Evolutionary conservation across 2,113 vertebrate genomes (phyloP).

Genomic region (Elephantulus edwardii): DNA sequence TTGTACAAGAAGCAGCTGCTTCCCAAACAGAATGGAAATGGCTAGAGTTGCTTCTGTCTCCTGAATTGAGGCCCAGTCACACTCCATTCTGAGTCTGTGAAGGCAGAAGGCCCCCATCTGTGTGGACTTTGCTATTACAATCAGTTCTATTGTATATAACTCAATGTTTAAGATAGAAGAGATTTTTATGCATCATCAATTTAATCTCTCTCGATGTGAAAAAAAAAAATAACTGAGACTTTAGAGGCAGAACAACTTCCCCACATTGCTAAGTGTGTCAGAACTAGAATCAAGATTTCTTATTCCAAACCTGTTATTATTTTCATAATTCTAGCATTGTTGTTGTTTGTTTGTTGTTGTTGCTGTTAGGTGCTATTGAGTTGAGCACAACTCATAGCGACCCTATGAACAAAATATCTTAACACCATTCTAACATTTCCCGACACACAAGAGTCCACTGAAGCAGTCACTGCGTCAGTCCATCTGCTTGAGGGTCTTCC

Average conservation of each 20-base stretch:
- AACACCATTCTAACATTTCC: too few relatives aligned
- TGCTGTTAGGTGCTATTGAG: too few relatives aligned
- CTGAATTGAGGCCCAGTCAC: not conserved
- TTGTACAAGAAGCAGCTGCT: slow-evolving; percentile 37
- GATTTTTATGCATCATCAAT: not conserved
- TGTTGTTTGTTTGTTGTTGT: too few relatives aligned
- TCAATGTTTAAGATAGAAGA: not conserved
- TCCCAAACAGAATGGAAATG: not conserved
- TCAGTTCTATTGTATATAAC: not conserved
- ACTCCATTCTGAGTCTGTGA: not conserved
- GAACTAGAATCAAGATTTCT: not conserved
- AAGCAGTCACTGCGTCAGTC: too few relatives aligned
- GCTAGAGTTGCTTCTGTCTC: not conserved
- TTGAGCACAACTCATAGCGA: too few relatives aligned
- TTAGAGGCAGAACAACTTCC: not conserved
- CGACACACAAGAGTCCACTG: too few relatives aligned
- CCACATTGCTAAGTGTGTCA: not conserved
- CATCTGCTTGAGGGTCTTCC: too few relatives aligned
- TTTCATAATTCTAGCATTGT: not conserved
- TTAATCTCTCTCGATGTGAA: not conserved
- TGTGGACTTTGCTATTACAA: not conserved
- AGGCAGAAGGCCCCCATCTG: not conserved
- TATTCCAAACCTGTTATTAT: not conserved
- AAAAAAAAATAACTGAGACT: not conserved
- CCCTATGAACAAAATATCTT: too few relatives aligned